A percentile compares a stretch with the other conserved stretches of the same genome.
Evolutionary conservation across 2,888 invertebrate species (phyloP).

Genomic region (Caenorhabditis angaria): DNA sequence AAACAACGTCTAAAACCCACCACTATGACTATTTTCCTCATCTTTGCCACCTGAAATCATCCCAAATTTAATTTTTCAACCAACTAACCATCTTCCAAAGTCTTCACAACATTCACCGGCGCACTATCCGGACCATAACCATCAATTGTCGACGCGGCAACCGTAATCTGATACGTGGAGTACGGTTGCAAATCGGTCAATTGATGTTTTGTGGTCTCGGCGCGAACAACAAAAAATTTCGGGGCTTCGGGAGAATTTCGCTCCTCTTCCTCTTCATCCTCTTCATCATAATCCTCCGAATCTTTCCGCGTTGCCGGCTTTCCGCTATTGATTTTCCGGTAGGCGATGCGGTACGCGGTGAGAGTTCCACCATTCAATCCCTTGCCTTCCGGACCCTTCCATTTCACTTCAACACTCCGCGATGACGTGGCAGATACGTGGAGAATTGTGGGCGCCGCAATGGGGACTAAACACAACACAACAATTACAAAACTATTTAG

Average conservation of each 20-base stretch:
- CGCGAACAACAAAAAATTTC: constrained; percentile 23
- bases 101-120: constrained; percentile 84
- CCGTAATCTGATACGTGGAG: constrained; percentile 94
- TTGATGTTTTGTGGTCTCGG: constrained; percentile 31
- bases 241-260: constrained; percentile 10
- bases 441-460: constrained; percentile 94
- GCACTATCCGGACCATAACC: constrained; percentile 93
- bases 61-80: not conserved
- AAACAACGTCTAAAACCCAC: constrained; percentile 17
- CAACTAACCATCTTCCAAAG: constrained; percentile 9
- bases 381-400: constrained; percentile 91
- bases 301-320: not conserved
- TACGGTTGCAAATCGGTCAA: constrained; percentile 49
- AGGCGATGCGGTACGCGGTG: constrained; percentile 39
- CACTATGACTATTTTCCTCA: constrained; percentile 33
- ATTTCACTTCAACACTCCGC: constrained; percentile 86
- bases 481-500: constrained; percentile 15
- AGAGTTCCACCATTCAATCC: constrained; percentile 82
- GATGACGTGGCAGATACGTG: constrained; percentile 87
- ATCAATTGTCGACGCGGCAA: constrained; percentile 86
- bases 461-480: constrained; percentile 81
- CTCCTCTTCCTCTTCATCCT: not conserved
- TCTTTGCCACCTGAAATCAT: constrained; percentile 44
- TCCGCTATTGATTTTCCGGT: constrained; percentile 19
- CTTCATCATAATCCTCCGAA: constrained; percentile 36